phyloP scores from a whole-genome alignment of 2,888 invertebrate genomes.

The Callyntrura guangdongensis region DNA sequence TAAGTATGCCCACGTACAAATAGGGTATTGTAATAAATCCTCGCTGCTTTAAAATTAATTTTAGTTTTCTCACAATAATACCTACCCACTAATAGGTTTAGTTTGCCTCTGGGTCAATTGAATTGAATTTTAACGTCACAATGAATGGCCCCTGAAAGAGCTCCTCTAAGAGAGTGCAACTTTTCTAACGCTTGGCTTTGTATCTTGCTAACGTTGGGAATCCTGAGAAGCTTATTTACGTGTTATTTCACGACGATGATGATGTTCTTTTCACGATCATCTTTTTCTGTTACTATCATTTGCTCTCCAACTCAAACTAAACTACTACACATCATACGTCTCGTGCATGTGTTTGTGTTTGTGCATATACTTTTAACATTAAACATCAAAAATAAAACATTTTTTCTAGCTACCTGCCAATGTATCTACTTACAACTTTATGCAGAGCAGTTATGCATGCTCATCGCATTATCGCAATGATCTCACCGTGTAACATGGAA shows the following conservation, averaged over 20 bases:
- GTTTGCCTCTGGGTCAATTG: background rate
- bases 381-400: too few relatives aligned
- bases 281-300: too few relatives aligned
- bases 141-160: slow-evolving; percentile 16
- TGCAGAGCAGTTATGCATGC: too few relatives aligned
- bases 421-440: too few relatives aligned
- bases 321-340: too few relatives aligned
- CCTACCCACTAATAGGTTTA: background rate
- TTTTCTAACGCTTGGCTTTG: background rate
- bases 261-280: too few relatives aligned
- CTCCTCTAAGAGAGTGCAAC: background rate
- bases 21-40: slow-evolving; percentile 22
- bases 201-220: background rate
- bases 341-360: too few relatives aligned
- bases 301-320: too few relatives aligned
- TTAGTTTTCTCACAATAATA: background rate
- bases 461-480: background rate
- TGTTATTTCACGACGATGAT: background rate
- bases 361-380: too few relatives aligned
- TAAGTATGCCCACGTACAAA: background rate
- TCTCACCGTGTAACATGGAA: background rate
- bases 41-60: background rate
- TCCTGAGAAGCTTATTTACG: slow-evolving; percentile 5
- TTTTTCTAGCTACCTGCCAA: too few relatives aligned
- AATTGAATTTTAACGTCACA: background rate